Percentiles rank a stretch among this genome's conserved stretches.
Evolutionary conservation across 1,140 invertebrate species (phyloP).

Genomic region (Hirudo medicinalis): DNA sequence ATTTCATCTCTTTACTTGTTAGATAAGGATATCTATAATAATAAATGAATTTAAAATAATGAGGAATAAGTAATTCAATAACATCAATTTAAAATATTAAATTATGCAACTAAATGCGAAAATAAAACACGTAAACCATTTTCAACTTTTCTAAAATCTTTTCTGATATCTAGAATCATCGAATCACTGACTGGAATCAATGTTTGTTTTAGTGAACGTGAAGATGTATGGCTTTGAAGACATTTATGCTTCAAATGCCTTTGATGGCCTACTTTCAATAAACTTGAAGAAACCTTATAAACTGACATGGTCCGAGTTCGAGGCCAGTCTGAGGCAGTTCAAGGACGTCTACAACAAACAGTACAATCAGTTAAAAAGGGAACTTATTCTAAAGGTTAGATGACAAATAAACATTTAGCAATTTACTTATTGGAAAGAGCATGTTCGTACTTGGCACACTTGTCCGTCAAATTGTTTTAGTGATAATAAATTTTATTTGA

Average conservation of each 20-base stretch:
- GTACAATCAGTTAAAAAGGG: neutral
- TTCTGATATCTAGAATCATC: neutral
- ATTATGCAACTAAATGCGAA: too few relatives aligned
- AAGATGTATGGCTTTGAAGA: too few relatives aligned
- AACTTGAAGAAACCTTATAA: neutral
- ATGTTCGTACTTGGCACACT: neutral
- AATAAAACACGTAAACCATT: neutral
- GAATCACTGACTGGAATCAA: neutral
- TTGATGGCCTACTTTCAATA: neutral
- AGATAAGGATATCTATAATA: neutral
- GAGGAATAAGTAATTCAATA: neutral
- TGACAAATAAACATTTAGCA: conserved; percentile 1
- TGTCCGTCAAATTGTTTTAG: neutral
- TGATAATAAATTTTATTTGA: neutral
- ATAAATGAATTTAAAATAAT: neutral
- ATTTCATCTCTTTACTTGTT: too few relatives aligned
- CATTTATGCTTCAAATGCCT: neutral
- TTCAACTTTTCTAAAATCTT: neutral
- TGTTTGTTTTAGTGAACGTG: neutral
- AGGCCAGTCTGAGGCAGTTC: neutral
- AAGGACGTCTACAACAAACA: neutral
- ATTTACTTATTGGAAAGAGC: neutral
- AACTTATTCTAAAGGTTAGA: neutral
- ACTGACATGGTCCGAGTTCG: neutral
- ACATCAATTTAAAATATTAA: neutral